Evolutionary conservation across 1,140 invertebrate genomes (phyloP).

Genomic region (Nautilus pompilius): DNA sequence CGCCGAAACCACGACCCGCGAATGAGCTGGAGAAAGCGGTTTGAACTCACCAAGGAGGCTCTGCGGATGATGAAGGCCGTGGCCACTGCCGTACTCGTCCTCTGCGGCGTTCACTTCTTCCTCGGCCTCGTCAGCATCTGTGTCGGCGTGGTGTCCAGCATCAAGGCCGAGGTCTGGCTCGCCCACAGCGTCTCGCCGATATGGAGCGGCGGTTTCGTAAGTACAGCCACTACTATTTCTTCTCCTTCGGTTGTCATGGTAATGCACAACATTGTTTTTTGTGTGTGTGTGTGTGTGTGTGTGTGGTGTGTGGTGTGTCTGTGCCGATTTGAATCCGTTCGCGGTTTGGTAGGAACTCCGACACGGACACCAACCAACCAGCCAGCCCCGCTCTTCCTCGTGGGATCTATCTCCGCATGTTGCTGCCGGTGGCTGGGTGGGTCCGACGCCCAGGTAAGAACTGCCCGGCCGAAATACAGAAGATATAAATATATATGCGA

Average conservation of each 20-base stretch:
- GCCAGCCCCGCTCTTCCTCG: too few relatives aligned
- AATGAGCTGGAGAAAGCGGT: not conserved
- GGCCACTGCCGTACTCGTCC: slow-evolving; percentile 36
- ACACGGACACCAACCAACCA: not conserved
- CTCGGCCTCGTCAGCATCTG: slow-evolving; percentile 50
- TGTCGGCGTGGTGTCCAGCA: slow-evolving; percentile 50
- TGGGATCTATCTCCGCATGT: too few relatives aligned
- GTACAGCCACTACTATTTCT: slow-evolving; percentile 19
- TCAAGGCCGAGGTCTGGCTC: slow-evolving; percentile 54
- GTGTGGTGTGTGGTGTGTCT: too few relatives aligned
- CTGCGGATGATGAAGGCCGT: slow-evolving; percentile 34
- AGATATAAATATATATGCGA: too few relatives aligned
- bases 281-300: too few relatives aligned
- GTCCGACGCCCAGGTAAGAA: too few relatives aligned
- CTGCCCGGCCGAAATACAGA: too few relatives aligned
- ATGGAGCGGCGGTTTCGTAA: slow-evolving; percentile 57
- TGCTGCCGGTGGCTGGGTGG: too few relatives aligned
- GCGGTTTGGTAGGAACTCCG: not conserved
- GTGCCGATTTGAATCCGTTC: too few relatives aligned
- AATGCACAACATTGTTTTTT: not conserved
- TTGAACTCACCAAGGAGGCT: not conserved
- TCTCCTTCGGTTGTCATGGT: not conserved
- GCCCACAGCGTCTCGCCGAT: slow-evolving; percentile 57
- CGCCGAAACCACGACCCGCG: not conserved
- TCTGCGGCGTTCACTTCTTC: slow-evolving; percentile 48